A percentile compares a stretch with the other conserved stretches of the same genome.
Conservation (phyloP, 1,140 invertebrate genomes). For the Ostrea denselamellosa region DNA sequence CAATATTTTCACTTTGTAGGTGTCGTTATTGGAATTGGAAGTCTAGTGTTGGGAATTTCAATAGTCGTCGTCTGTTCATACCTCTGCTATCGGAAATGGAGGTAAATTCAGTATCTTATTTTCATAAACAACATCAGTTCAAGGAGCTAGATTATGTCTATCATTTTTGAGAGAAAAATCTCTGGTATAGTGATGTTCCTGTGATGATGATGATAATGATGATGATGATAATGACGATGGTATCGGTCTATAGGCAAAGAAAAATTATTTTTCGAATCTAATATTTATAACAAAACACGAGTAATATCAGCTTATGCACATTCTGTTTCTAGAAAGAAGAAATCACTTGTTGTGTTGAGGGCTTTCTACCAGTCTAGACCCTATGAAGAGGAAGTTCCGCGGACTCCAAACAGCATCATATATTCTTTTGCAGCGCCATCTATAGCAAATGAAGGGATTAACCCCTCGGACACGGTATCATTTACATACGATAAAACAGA, state of each 20-base stretch:
- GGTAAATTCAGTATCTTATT: not conserved
- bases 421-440: not conserved
- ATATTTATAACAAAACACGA: too few relatives aligned
- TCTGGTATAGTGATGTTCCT: too few relatives aligned
- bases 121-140: too few relatives aligned
- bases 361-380: not conserved
- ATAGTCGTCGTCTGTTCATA: not conserved
- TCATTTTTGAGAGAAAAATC: too few relatives aligned
- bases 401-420: not conserved
- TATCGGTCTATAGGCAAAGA: too few relatives aligned
- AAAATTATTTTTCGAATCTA: too few relatives aligned
- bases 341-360: not conserved
- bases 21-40: not conserved
- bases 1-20: not conserved
- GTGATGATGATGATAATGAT: too few relatives aligned
- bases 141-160: too few relatives aligned
- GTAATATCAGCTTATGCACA: too few relatives aligned
- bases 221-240: too few relatives aligned
- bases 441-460: not conserved
- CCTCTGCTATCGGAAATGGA: constrained; percentile 19
- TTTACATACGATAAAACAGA: not conserved
- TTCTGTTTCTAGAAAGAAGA: not conserved
- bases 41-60: not conserved
- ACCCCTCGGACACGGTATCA: not conserved
- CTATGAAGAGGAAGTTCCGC: not conserved